Evolutionary conservation across 2,888 invertebrate species (phyloP).

Genomic region (Chloromyia formosa): DNA sequence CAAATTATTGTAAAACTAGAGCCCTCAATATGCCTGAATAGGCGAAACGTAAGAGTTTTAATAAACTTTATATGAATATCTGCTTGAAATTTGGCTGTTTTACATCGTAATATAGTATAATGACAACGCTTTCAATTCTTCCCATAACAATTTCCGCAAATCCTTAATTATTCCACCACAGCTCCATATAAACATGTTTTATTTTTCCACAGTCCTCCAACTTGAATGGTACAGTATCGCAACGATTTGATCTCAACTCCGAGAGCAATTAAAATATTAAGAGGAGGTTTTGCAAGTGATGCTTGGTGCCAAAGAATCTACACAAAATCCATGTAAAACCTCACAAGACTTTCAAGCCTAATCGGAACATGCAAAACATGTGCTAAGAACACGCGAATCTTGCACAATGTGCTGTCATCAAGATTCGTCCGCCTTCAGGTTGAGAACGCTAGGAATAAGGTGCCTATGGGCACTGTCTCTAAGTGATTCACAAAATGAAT

Average conservation of each 20-base stretch:
- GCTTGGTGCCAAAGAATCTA: constrained; percentile 27
- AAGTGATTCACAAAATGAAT: not conserved
- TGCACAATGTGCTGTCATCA: constrained; percentile 44
- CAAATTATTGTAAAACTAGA: too few species aligned
- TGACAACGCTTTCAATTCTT: too few species aligned
- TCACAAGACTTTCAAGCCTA: constrained; percentile 43
- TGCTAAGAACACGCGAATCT: constrained; percentile 44
- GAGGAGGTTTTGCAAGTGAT: constrained; percentile 15
- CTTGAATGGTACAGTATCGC: not conserved
- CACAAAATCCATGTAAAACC: constrained; percentile 41
- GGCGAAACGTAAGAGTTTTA: too few species aligned
- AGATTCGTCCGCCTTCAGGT: constrained; percentile 19
- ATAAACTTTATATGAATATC: too few species aligned
- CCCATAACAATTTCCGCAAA: too few species aligned
- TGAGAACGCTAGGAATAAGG: not conserved
- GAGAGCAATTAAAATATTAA: constrained; percentile 39
- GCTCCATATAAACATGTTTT: too few species aligned
- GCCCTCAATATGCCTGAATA: too few species aligned
- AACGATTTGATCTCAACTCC: constrained; percentile 27
- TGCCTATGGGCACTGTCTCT: too few species aligned
- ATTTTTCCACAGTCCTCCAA: too few species aligned
- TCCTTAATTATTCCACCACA: too few species aligned
- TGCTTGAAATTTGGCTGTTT: too few species aligned
- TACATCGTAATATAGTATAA: too few species aligned
- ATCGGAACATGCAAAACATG: constrained; percentile 44